Evolutionary conservation across 1,140 invertebrate species (phyloP), one percentile per base, ranked within the genome.

Genomic region (Zaprionus inermis): DNA sequence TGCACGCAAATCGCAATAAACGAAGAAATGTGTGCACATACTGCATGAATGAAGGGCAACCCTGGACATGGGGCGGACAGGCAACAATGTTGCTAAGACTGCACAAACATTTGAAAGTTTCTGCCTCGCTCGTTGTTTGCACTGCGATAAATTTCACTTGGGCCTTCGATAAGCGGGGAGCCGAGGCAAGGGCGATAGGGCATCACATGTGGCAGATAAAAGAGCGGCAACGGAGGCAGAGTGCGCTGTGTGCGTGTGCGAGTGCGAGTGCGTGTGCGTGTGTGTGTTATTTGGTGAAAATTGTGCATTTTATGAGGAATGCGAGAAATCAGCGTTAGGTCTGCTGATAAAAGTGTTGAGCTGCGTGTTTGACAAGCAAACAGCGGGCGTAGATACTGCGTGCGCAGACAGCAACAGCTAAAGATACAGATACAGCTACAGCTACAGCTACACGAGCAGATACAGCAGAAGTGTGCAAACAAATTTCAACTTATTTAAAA

Each of bases 401-500:
- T 20, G 38, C 30, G 64, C 10, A 59, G 22, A 57, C 20, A 41
- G 34, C 64, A 52, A 56, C 67, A 57, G 38, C 64, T 55, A 79
- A 51, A 82, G 74, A 36, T 66, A 72, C 54, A 81, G 76, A 76
- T 44, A 57, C 20, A 41, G 34, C 63, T 46, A 56, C 67, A 57
- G 38, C 64, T 51, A 79, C 51, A 82, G 74, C 32, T 66, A 72
- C 54, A n/a, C n/a, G n/a, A n/a, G n/a, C n/a, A 81, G 76, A 76
- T 82, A 77, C 71, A 81, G 61, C 83, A 88, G 76, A 78, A 85
- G 76, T 79, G 58, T 44, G 72, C 79, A 83, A 88, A 86, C 83
- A 88, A 70, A 89, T 89, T 88, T 89, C 76, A 84, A 89, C 80
- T 89, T 80, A 78, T 79, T 88, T 89, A 84, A 89, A 89, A 88